Conservation (phyloP, 2,888 invertebrate genomes). For the Melanophora roralis region DNA sequence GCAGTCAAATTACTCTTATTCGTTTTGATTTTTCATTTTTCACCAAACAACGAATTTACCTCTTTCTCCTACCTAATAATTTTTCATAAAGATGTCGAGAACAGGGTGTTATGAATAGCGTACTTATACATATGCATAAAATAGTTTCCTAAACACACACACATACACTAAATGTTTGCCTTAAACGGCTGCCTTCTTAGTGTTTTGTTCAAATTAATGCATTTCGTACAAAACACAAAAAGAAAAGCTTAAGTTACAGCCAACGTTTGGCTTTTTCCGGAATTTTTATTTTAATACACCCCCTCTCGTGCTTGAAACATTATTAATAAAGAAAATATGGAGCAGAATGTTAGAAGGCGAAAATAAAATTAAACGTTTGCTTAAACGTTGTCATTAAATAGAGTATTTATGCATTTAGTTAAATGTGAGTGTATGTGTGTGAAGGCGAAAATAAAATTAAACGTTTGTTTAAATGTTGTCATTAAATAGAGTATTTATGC, state of each 20-base stretch:
- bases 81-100: background rate
- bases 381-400: conserved; percentile 7
- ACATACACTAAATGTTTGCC: background rate
- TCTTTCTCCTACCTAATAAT: background rate
- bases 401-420: conserved; percentile 19
- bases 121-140: background rate
- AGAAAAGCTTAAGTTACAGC: background rate
- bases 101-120: conserved; percentile 5
- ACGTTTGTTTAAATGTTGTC: background rate
- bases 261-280: conserved; percentile 2
- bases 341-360: background rate
- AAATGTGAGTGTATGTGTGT: background rate
- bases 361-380: background rate
- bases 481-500: conserved; percentile 36
- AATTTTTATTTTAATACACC: background rate
- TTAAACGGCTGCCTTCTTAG: background rate
- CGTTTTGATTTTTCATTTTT: no score
- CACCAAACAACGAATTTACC: background rate
- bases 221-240: conserved; percentile 1
- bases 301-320: background rate
- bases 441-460: background rate
- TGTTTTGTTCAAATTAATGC: background rate
- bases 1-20: no score
- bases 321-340: conserved; percentile 32
- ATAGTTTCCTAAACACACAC: background rate